Evolutionary conservation across 2,888 invertebrate genomes (phyloP).

Genomic region (Syritta pipiens): DNA sequence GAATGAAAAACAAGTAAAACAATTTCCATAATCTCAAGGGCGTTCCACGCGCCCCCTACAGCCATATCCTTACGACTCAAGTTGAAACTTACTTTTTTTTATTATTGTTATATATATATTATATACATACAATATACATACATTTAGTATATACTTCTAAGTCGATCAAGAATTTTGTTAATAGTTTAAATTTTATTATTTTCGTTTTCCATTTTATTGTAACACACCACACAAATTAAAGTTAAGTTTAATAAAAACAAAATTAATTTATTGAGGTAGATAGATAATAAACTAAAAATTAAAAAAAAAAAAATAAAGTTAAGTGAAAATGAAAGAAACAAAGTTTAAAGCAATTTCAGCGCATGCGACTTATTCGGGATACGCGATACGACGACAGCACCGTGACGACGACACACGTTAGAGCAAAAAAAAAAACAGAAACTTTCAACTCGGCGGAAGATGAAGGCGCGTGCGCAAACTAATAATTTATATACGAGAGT

Average conservation of each 20-base stretch:
- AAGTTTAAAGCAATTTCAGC: slow-evolving; percentile 64
- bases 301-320: slow-evolving; percentile 56
- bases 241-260: slow-evolving; percentile 70
- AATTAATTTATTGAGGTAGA: slow-evolving; percentile 63
- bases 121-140: slow-evolving; percentile 60
- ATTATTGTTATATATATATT: slow-evolving; percentile 59
- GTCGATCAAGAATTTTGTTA: neutral
- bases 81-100: slow-evolving; percentile 28
- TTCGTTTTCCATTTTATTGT: slow-evolving; percentile 26
- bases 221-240: slow-evolving; percentile 71
- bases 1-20: too few species aligned
- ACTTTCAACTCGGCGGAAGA: slow-evolving; percentile 7
- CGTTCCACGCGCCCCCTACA: slow-evolving; percentile 4
- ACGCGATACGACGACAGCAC: slow-evolving; percentile 29
- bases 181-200: neutral
- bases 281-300: slow-evolving; percentile 32
- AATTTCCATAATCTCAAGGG: too few species aligned
- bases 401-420: neutral
- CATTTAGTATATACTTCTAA: slow-evolving; percentile 53
- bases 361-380: slow-evolving; percentile 44
- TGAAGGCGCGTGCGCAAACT: slow-evolving; percentile 48
- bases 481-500: slow-evolving; percentile 50
- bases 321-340: slow-evolving; percentile 48
- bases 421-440: neutral
- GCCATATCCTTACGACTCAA: slow-evolving; percentile 54